These are phyloP conservation scores for Zele albiditarsus DNA, from an alignment of 2,888 invertebrate genomes.

Conservation along the genomic window DNA sequence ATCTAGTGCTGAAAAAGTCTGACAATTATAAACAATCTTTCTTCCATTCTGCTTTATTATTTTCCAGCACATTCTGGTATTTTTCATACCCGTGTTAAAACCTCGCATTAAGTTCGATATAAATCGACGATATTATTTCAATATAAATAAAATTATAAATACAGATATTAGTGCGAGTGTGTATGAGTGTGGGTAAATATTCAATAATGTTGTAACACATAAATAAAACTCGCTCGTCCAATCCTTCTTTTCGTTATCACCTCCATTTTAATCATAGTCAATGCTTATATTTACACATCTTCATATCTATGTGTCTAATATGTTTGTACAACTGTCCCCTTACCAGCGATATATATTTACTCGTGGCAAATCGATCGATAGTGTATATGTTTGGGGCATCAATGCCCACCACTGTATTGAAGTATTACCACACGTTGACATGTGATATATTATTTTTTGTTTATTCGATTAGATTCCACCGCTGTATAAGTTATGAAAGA, in stretches of 20 bases:
- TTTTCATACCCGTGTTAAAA: too few species aligned
- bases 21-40: too few species aligned
- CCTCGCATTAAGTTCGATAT: too few species aligned
- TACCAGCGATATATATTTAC: constrained; percentile 42
- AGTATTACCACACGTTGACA: constrained; percentile 40
- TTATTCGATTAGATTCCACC: constrained; percentile 26
- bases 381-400: constrained; percentile 12
- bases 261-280: constrained; percentile 4
- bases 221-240: neutral
- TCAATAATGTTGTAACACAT: neutral
- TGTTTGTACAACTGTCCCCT: constrained; percentile 62
- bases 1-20: too few species aligned
- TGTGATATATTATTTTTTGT: constrained; percentile 37
- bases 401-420: constrained; percentile 42
- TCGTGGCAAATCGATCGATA: constrained; percentile 33
- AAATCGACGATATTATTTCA: too few species aligned
- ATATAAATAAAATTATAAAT: too few species aligned
- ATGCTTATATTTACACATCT: constrained; percentile 1
- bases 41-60: too few species aligned
- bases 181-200: too few species aligned
- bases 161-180: too few species aligned
- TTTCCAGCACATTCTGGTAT: too few species aligned
- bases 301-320: constrained; percentile 53
- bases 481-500: neutral
- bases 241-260: constrained; percentile 23